phyloP scores from a whole-genome alignment of 2,113 vertebrate genomes.

The Chaetodon trifascialis region DNA sequence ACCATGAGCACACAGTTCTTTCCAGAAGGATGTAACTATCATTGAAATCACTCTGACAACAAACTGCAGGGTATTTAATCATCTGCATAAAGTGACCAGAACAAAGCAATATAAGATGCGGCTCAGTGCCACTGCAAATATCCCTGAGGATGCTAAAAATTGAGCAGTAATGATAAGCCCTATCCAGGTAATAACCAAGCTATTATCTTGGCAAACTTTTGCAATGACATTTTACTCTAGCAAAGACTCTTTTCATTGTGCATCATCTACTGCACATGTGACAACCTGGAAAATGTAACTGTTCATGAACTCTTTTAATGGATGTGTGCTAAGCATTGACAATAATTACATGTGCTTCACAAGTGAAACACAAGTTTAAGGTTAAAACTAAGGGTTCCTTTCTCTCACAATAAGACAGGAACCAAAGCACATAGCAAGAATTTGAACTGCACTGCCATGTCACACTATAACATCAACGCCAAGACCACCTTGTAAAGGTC shows the following conservation, averaged over 20 bases:
- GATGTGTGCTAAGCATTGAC: not conserved
- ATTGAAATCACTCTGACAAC: constrained; percentile 24
- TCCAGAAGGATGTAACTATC: not conserved
- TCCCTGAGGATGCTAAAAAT: constrained; percentile 36
- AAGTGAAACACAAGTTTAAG: too few relatives aligned
- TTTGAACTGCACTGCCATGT: not conserved
- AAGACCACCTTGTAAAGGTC: constrained; percentile 8
- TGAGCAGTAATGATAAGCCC: constrained; percentile 32
- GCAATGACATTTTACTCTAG: constrained; percentile 6
- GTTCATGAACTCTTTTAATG: not conserved
- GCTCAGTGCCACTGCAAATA: constrained; percentile 38
- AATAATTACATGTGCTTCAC: not conserved
- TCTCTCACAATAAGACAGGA: not conserved
- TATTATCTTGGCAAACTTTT: not conserved
- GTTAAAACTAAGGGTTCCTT: not conserved
- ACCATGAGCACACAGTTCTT: not conserved
- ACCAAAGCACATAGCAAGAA: not conserved
- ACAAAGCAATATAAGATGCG: not conserved
- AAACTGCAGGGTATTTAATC: not conserved
- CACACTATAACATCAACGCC: not conserved
- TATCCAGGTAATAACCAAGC: constrained; percentile 50
- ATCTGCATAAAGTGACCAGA: not conserved
- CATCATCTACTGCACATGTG: not conserved
- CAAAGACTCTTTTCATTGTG: not conserved
- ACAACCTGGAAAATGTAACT: not conserved